phyloP scores from a whole-genome alignment of 92 coral and sea anemone species.

The Parazoanthus atlanticus region DNA sequence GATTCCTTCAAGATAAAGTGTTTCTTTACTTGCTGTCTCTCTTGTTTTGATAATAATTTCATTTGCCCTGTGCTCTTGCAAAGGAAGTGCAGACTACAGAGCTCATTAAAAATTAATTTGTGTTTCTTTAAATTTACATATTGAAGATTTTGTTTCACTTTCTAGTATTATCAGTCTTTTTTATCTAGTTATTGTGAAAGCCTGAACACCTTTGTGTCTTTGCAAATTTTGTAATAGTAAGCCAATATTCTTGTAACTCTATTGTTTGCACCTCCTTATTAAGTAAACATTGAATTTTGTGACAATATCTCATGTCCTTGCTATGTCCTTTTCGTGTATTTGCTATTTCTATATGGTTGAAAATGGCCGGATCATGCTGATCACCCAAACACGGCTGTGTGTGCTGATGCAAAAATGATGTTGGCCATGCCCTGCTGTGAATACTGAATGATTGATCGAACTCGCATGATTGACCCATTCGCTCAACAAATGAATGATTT shows the following conservation, averaged over 20 bases:
- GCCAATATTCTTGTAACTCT: constrained; percentile 11
- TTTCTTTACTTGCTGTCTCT: not conserved
- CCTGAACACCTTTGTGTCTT: not conserved
- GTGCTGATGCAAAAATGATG: constrained; percentile 49
- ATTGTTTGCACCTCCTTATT: constrained; percentile 34
- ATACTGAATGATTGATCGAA: constrained; percentile 75
- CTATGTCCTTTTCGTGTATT: constrained; percentile 93
- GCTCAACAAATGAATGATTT: constrained; percentile 46
- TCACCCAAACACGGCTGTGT: constrained; percentile 51
- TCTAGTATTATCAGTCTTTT: not conserved
- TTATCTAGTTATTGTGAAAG: not conserved
- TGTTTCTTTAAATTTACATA: not conserved
- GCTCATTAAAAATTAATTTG: not conserved
- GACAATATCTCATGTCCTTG: constrained; percentile 82
- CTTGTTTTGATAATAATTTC: not conserved
- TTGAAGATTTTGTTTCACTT: not conserved
- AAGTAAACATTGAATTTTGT: constrained; percentile 41
- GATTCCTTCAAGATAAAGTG: not conserved
- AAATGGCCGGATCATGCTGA: constrained; percentile 61
- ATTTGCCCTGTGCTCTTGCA: constrained; percentile 8
- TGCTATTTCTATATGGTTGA: constrained; percentile 91
- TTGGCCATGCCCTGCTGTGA: constrained; percentile 73
- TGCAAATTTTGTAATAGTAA: not conserved
- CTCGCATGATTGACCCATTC: constrained; percentile 44
- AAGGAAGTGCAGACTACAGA: constrained; percentile 26